A percentile compares a stretch with the other conserved stretches of the same genome.
These are phyloP conservation scores for Natator depressus DNA, from an alignment of 2,113 vertebrate species.

Conservation along the genomic window DNA sequence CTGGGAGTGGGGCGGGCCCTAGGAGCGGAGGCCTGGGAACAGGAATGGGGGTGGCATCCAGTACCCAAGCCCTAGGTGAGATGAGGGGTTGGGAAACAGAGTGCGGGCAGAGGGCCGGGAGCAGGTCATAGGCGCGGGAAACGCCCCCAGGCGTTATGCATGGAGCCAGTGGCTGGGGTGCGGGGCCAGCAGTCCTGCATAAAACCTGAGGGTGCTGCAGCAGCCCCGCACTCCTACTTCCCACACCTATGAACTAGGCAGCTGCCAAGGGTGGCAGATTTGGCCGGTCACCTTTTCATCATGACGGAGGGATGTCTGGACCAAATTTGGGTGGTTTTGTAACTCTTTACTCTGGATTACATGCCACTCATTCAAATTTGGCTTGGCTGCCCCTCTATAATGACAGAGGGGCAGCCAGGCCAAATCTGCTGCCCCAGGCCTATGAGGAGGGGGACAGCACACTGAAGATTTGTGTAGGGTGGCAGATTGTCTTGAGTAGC, in stretches of 20 bases:
- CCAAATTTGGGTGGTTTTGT: background rate
- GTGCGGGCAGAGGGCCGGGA: too few relatives aligned
- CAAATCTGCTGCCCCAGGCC: background rate
- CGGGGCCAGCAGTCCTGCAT: too few relatives aligned
- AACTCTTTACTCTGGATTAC: background rate
- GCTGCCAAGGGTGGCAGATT: background rate
- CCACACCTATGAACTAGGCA: background rate
- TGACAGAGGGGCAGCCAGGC: background rate
- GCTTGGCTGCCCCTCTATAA: background rate
- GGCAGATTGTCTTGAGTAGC: background rate
- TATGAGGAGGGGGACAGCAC: background rate
- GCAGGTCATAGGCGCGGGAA: too few relatives aligned
- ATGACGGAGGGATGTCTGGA: background rate
- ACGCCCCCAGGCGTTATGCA: too few relatives aligned
- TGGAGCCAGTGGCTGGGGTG: too few relatives aligned
- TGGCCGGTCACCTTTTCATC: background rate
- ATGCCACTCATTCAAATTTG: background rate
- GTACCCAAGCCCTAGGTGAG: too few relatives aligned
- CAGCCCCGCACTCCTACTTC: too few relatives aligned
- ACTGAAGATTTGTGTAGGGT: background rate
- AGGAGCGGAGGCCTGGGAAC: too few relatives aligned
- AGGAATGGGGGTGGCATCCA: too few relatives aligned
- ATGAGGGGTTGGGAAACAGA: too few relatives aligned
- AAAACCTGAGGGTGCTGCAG: too few relatives aligned
- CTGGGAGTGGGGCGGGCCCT: too few relatives aligned